These are phyloP conservation scores for Stegostoma tigrinum DNA, from an alignment of 2,113 vertebrate genomes.

Conservation along the genomic window DNA sequence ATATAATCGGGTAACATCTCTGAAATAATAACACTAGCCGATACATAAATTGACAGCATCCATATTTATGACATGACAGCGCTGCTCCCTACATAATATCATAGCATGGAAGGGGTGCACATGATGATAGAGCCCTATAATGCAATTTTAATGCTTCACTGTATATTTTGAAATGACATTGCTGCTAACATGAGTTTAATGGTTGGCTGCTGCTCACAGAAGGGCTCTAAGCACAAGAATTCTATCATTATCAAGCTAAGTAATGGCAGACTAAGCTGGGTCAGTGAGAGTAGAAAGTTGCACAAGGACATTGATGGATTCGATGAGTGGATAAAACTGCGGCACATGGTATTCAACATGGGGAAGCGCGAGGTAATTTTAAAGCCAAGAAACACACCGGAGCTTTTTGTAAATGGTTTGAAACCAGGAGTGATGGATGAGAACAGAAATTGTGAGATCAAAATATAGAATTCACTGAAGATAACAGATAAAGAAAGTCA, in stretches of 20 bases:
- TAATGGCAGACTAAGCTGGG: not conserved
- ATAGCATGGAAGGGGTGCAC: not conserved
- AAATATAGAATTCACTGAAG: not conserved
- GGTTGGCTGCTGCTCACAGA: not conserved
- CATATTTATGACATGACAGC: not conserved
- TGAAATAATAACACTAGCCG: not conserved
- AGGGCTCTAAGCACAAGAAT: not conserved
- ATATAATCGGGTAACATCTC: not conserved
- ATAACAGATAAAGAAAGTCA: not conserved
- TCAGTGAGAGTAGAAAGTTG: not conserved
- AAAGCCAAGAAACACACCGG: not conserved
- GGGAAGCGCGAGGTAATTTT: not conserved
- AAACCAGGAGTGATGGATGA: not conserved
- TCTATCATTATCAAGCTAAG: not conserved
- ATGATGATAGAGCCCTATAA: not conserved
- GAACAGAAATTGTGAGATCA: not conserved
- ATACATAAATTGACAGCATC: not conserved
- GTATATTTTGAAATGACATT: not conserved
- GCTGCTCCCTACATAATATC: not conserved
- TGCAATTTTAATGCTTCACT: not conserved
- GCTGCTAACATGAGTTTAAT: conserved; percentile 13
- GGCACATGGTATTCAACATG: not conserved
- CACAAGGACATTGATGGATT: not conserved
- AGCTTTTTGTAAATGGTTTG: not conserved
- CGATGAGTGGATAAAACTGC: not conserved